A percentile compares a stretch with the other conserved stretches of the same genome.
Evolutionary conservation across 2,113 vertebrate species (phyloP).

Genomic region (Cricetomys ansorgei): DNA sequence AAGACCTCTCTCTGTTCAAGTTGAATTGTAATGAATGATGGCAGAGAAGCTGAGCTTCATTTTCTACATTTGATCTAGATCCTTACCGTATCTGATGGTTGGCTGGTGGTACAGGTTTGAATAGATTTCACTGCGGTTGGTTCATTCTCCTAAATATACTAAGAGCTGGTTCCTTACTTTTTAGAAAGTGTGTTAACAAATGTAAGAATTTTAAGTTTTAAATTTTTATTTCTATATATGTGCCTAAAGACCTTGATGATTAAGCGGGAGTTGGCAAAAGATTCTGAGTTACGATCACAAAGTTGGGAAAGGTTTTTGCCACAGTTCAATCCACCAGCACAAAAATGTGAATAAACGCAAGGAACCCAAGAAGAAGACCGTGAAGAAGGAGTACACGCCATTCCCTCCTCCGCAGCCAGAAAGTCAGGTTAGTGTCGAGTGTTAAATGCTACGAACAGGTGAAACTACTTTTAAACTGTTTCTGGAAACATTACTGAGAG

Average conservation of each 20-base stretch:
- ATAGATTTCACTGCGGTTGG: not conserved
- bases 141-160: slow-evolving; percentile 9
- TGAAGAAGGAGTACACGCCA: slow-evolving; percentile 96
- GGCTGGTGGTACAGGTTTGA: not conserved
- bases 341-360: slow-evolving; percentile 96
- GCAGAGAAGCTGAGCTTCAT: not conserved
- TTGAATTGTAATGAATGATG: slow-evolving; percentile 41
- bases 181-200: slow-evolving; percentile 44
- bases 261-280: slow-evolving; percentile 95
- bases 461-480: not conserved
- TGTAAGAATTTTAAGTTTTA: slow-evolving; percentile 34
- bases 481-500: slow-evolving; percentile 3
- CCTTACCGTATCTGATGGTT: slow-evolving; percentile 37
- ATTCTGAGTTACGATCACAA: slow-evolving; percentile 93
- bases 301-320: slow-evolving; percentile 98
- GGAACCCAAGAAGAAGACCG: slow-evolving; percentile 94
- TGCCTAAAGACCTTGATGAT: slow-evolving; percentile 96
- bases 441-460: not conserved
- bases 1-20: not conserved
- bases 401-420: slow-evolving; percentile 97
- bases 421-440: slow-evolving; percentile 91
- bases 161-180: not conserved
- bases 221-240: slow-evolving; percentile 65
- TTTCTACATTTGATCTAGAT: slow-evolving; percentile 38
- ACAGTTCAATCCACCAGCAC: slow-evolving; percentile 94